phyloP scores from a whole-genome alignment of 2,797 vertebrate genomes.

The Melanotaenia trifasciata region DNA sequence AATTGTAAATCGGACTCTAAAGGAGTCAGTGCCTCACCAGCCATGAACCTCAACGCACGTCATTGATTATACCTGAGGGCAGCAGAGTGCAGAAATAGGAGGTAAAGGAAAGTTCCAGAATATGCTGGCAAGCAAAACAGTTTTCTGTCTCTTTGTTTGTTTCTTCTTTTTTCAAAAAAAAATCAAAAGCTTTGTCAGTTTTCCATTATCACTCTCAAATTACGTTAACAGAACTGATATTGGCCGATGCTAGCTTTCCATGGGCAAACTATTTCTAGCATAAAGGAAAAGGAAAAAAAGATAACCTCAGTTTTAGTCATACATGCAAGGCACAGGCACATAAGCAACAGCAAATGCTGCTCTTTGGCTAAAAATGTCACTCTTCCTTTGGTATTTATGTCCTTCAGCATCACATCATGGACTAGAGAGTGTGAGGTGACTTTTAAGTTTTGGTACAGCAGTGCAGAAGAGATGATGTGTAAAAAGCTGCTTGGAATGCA shows the following conservation, averaged over 20 bases:
- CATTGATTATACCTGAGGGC: not conserved
- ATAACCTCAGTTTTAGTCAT: conserved; percentile 2
- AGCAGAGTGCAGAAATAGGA: not conserved
- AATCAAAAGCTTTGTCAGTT: conserved; percentile 5
- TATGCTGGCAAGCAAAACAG: not conserved
- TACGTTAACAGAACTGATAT: not conserved
- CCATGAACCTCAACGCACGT: no score
- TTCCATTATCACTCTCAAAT: conserved; percentile 2
- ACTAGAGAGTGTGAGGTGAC: conserved; percentile 23
- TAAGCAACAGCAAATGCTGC: conserved; percentile 25
- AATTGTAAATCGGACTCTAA: no score
- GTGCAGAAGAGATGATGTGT: conserved; percentile 9
- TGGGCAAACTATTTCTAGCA: not conserved
- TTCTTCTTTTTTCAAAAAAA: conserved; percentile 4
- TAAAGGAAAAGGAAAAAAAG: not conserved
- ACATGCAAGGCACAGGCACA: conserved; percentile 26
- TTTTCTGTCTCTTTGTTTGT: not conserved
- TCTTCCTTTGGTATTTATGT: conserved; percentile 25
- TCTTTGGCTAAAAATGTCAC: conserved; percentile 26
- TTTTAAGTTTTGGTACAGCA: conserved; percentile 15
- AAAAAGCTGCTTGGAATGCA: conserved; percentile 38
- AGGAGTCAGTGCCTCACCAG: no score
- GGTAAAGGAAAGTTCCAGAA: conserved; percentile 7
- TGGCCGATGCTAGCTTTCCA: not conserved
- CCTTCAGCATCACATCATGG: conserved; percentile 33